Evolutionary conservation across 2,888 invertebrate genomes (phyloP).

Genomic region (Drosophila dives): DNA sequence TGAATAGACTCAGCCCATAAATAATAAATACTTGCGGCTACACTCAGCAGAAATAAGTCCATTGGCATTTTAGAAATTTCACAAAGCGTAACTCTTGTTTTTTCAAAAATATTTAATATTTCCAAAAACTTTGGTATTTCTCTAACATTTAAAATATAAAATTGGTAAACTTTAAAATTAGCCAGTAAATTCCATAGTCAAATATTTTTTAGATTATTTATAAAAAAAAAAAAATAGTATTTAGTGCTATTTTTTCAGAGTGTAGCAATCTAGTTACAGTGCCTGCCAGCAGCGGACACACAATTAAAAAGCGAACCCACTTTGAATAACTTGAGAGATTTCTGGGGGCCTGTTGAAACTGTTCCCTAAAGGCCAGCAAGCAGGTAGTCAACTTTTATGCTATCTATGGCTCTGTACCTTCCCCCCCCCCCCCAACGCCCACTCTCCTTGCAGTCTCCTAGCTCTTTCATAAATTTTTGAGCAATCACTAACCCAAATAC

Average conservation of each 20-base stretch:
- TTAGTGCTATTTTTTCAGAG: neutral
- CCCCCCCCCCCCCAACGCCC: neutral
- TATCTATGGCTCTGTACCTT: neutral
- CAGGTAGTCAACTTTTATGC: slow-evolving; percentile 21
- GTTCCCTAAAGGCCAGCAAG: slow-evolving; percentile 28
- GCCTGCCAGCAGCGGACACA: slow-evolving; percentile 20
- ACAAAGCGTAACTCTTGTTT: neutral
- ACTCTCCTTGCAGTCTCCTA: neutral
- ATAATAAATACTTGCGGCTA: slow-evolving; percentile 40
- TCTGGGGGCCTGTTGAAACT: slow-evolving; percentile 26
- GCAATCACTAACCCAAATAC: slow-evolving; percentile 80
- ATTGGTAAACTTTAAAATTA: too few species aligned
- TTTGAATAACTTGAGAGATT: slow-evolving; percentile 42
- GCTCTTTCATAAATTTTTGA: slow-evolving; percentile 70
- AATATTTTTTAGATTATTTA: neutral
- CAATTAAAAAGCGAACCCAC: slow-evolving; percentile 45
- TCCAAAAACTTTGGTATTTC: neutral
- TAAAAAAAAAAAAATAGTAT: neutral
- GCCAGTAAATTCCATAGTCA: neutral
- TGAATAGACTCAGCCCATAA: slow-evolving; percentile 55
- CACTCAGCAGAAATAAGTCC: neutral
- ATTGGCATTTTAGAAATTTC: neutral
- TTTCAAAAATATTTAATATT: too few species aligned
- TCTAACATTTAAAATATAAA: neutral
- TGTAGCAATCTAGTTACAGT: slow-evolving; percentile 11